Base-by-base conservation (phyloP, 2,888 invertebrate genomes). In the Linnaemya tessellans region DNA sequence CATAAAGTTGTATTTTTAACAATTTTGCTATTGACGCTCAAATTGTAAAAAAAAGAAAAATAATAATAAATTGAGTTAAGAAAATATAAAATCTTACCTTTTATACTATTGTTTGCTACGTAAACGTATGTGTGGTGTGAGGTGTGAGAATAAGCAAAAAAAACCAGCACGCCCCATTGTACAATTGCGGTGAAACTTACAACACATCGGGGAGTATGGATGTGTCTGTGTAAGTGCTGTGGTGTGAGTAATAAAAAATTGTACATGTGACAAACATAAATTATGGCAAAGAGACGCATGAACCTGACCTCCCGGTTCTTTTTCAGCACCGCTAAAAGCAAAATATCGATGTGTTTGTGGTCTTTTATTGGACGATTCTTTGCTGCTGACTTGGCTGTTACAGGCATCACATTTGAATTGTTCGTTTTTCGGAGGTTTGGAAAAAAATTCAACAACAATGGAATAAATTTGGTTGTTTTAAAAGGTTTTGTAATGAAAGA, bases 181-280 rank as follows among this genome's bases (percentile, higher is more conserved):
- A 70, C 49, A 73, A 51, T 77, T 84, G 77, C 64, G 77, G 80
- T 65, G 43, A 56, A 71, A 67, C 60, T 58, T 68, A 79, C 67
- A 67, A 46, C 73, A 73, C 43, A 41, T 30, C 64, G 35, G 20
- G 20, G 11, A 41, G 20, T 20, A 1, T 64, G 25, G 22, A 9
- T 41, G 38, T 64, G 41, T 15, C 10, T 64, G 7, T n/a, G 43
- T n/a, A 7, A 10, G 60, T 54, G 13, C 0, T 38, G 11, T 71
- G 64, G 49, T 56, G 62, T 60, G 56, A 20, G 54, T 70, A 51
- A 71, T 54, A 80, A 84, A 73, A n/a, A 78, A 56, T 58, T 68
- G 60, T 74, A 35, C 68, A 74, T 78, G 84, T 78, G 73, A 81
- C 81, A 81, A 81, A 81, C 78, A 84, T 81, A 78, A 84, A 81